Conservation (phyloP, 2,888 invertebrate species). For the Lepidocyrtoides sp. region DNA sequence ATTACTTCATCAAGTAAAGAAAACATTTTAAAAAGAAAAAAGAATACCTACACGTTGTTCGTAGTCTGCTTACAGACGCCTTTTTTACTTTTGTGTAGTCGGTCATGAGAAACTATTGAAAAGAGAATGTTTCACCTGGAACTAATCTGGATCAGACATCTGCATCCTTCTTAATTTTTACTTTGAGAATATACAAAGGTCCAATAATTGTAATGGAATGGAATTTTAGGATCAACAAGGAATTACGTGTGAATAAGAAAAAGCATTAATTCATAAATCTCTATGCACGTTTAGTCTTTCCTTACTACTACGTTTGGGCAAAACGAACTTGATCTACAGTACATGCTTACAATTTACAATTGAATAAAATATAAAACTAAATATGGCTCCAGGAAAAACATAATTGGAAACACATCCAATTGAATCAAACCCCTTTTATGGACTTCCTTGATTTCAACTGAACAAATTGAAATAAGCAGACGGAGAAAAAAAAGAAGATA, state of each 20-base stretch:
- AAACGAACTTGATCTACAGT: too few species aligned
- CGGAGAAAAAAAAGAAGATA: constrained; percentile 19
- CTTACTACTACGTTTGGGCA: too few species aligned
- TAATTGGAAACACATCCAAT: constrained; percentile 6
- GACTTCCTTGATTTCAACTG: constrained; percentile 56
- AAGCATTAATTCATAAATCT: neutral
- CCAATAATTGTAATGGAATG: neutral
- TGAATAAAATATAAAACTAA: neutral
- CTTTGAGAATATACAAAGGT: constrained; percentile 31
- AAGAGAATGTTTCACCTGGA: constrained; percentile 1
- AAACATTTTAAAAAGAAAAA: neutral
- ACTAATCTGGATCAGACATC: constrained; percentile 65
- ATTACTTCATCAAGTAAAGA: neutral
- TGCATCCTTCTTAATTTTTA: constrained; percentile 69
- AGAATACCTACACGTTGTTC: neutral
- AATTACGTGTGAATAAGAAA: neutral
- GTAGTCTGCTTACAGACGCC: neutral
- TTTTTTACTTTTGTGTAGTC: neutral
- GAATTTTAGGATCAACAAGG: too few species aligned
- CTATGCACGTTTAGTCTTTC: too few species aligned
- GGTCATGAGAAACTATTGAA: too few species aligned
- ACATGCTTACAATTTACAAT: neutral
- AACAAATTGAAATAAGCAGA: neutral
- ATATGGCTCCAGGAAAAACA: constrained; percentile 56
- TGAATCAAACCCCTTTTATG: constrained; percentile 65